phyloP scores from a whole-genome alignment of 2,888 invertebrate species.

The Calameuta idolon region DNA sequence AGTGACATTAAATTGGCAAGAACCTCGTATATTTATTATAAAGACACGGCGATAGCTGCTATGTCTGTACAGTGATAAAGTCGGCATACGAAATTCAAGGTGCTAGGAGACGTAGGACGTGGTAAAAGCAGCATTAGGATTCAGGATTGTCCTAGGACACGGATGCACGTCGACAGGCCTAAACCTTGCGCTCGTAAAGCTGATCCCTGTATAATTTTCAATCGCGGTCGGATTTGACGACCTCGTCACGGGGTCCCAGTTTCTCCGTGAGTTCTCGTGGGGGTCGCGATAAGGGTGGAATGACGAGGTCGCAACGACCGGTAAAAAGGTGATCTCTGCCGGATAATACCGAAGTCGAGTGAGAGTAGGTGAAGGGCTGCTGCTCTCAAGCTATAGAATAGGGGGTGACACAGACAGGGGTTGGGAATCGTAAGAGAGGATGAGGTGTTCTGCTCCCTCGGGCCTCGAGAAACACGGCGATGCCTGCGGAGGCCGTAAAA shows the following conservation, averaged over 20 bases:
- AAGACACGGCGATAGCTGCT: background rate
- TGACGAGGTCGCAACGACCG: slow-evolving; percentile 67
- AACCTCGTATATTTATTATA: background rate
- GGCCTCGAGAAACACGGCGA: slow-evolving; percentile 42
- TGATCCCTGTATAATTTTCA: slow-evolving; percentile 68
- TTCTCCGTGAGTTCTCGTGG: slow-evolving; percentile 27
- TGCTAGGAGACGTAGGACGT: background rate
- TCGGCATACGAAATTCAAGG: background rate
- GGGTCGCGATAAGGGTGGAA: slow-evolving; percentile 63
- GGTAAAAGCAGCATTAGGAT: background rate
- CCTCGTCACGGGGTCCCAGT: slow-evolving; percentile 57
- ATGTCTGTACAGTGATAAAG: background rate
- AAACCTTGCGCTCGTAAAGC: slow-evolving; percentile 58
- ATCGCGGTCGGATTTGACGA: slow-evolving; percentile 66
- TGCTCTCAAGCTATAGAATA: slow-evolving; percentile 1
- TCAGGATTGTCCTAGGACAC: background rate
- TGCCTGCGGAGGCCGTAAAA: slow-evolving; percentile 60
- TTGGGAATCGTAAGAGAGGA: slow-evolving; percentile 25
- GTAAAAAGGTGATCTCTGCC: slow-evolving; percentile 66
- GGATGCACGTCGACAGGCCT: background rate
- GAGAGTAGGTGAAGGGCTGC: slow-evolving; percentile 18
- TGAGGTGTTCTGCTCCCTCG: slow-evolving; percentile 35
- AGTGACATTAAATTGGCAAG: background rate
- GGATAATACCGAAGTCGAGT: slow-evolving; percentile 53
- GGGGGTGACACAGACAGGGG: slow-evolving; percentile 30